Base-by-base conservation (phyloP, 2,888 invertebrate species). In the Hydrotaea cyrtoneurina region DNA sequence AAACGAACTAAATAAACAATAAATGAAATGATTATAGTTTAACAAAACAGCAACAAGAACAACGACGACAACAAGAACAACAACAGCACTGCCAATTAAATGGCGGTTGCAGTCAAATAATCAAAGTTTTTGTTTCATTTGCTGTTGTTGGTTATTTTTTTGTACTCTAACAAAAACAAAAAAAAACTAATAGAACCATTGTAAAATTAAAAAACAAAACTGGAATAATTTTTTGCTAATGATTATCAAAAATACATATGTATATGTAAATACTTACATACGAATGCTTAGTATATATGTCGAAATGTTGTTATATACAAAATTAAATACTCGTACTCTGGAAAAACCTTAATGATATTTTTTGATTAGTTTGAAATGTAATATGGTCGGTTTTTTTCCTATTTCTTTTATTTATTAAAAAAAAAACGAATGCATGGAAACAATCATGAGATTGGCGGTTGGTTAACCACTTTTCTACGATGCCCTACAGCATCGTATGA, bases 151-250 rank as follows among this genome's bases (percentile, higher is more conserved):
- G 21, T 19, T 19, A 39, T 39, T 15, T 36, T 73, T 59, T 36
- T 62, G 26, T 19, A 62, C 53, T 55, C 26, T 66, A 50, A 64
- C 59, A 66, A 77, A 43, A 19, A 36, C 8, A 66, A 66, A 39
- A 43, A 66, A 66, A 64, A 31, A 43, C 39, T 39, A 66, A 66
- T 66, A 66, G 66, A 69, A 64, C 55, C 66, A 77, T 55, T 36
- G 17, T 66, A 46, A 53, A 46, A 50, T 31, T 36, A 78, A 39
- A 23, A 78, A 78, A 79, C 74, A 83, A 80, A 79, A 43, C 66
- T 72, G 73, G 57, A 74, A 86, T 76, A 85, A 82, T 86, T 87
- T n/a, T 31, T 84, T 83, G 83, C 85, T 83, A 88, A 88, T 87
- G 55, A 77, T 81, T 81, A 81, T 77, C 82, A 86, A 87, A 87